Evolutionary conservation across 2,888 invertebrate genomes (phyloP), one percentile per base, ranked within the genome.

Genomic region (Sicus ferrugineus): DNA sequence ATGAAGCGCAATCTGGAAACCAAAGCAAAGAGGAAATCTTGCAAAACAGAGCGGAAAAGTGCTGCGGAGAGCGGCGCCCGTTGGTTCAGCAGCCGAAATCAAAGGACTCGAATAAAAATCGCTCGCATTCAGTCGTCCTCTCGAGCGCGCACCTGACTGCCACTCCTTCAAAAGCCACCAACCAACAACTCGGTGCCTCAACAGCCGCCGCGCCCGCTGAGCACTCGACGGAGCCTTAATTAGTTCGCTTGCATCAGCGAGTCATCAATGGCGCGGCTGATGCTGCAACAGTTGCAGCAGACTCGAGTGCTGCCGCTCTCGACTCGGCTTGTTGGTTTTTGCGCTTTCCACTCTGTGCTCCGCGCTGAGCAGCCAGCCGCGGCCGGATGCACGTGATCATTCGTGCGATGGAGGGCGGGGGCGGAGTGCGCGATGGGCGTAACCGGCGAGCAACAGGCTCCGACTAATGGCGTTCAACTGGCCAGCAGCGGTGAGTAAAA

Each of bases 281-380:
- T 65, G 65, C 65, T 54, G 65, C 65, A 65, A 65, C 65, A 54
- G 65, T 65, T 65, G 65, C 65, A 52, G 26, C 52, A 31, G 38
- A 52, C 31, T 65, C 52, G 23, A 64, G 64, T 31, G 52, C 16
- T 54, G 65, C 31, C 26, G 5, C 54, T 38, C 31, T 23, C 34
- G 7, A 19, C 34, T 34, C 34, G 21, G 19, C n/a, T 50, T 28
- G 31, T 31, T 34, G n/a, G 9, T 21, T 31, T 21, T 50, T 50
- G 14, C 23, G 6, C 23, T 11, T 9, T 42, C 9, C 38, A 19
- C n/a, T n/a, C 34, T 31, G 26, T 19, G 11, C 16, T 2, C 14
- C 26, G 16, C 30, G 7, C 2, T 3, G 26, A 16, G 30, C 30
- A 11, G 28, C 19, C 58, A 30, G 3, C 38, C 11, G 11, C 11